Evolutionary conservation across 2,888 invertebrate genomes (phyloP).

Genomic region (Catonia carolina): DNA sequence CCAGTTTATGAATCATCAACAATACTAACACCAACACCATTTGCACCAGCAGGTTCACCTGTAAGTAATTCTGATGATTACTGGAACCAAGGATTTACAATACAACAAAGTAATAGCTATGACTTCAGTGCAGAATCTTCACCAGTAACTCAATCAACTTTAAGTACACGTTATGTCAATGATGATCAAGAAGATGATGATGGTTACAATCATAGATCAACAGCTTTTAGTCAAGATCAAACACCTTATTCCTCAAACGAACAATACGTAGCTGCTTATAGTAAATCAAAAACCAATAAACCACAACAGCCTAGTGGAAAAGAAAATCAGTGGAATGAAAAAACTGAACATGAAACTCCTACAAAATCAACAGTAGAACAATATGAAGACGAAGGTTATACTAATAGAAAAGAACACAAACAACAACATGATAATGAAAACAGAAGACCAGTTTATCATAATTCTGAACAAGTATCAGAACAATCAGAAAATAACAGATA

Average conservation of each 20-base stretch:
- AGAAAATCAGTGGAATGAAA: conserved; percentile 29
- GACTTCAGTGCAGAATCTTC: conserved; percentile 30
- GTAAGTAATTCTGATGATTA: conserved; percentile 34
- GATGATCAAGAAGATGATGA: conserved; percentile 21
- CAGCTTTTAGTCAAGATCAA: conserved; percentile 26
- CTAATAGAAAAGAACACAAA: too few relatives aligned
- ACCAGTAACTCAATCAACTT: conserved; percentile 20
- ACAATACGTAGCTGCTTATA: conserved; percentile 26
- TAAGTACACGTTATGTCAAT: conserved; percentile 15
- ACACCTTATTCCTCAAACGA: conserved; percentile 33
- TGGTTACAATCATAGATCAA: background rate
- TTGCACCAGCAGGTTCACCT: conserved; percentile 5
- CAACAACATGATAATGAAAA: too few relatives aligned
- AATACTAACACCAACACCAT: background rate
- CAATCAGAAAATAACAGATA: background rate
- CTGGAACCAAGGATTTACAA: conserved; percentile 34
- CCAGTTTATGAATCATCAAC: background rate
- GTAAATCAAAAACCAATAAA: background rate
- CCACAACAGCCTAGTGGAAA: conserved; percentile 18
- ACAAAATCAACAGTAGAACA: background rate
- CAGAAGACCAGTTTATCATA: too few relatives aligned
- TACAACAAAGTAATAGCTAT: conserved; percentile 35
- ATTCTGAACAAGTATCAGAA: background rate
- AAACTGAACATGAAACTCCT: conserved; percentile 1
- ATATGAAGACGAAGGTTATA: background rate